Evolutionary conservation across 2,113 vertebrate genomes (phyloP).

Genomic region (Falco punctatus): DNA sequence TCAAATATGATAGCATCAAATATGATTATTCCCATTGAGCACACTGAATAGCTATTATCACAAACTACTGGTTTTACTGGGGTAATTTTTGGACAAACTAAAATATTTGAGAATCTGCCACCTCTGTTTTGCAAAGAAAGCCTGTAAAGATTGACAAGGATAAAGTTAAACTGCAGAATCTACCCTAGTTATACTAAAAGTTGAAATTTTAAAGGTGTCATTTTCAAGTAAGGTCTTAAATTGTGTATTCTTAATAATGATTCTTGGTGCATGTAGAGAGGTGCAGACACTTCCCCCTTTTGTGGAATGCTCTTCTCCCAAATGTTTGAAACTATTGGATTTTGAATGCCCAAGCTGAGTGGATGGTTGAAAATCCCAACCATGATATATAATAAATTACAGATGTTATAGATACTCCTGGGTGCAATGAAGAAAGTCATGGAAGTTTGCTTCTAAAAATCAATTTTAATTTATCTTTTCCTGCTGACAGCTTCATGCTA

Average conservation of each 20-base stretch:
- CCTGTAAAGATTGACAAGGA: not conserved
- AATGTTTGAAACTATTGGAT: not conserved
- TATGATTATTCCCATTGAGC: not conserved
- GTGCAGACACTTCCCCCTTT: not conserved
- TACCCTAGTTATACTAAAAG: not conserved
- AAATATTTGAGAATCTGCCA: not conserved
- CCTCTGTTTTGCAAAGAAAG: not conserved
- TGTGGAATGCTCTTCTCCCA: not conserved
- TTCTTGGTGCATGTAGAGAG: not conserved
- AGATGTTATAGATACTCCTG: not conserved
- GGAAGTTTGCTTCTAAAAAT: constrained; percentile 39
- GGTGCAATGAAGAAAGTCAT: constrained; percentile 30
- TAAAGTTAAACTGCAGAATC: not conserved
- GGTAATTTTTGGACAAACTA: not conserved
- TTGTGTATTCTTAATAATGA: not conserved
- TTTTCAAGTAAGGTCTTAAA: not conserved
- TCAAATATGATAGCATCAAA: too few species aligned
- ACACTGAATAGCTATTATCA: not conserved
- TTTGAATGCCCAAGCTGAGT: not conserved
- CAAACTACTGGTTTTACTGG: not conserved
- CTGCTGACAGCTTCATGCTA: constrained; percentile 47
- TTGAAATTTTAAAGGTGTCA: not conserved
- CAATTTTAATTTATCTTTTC: constrained; percentile 59
- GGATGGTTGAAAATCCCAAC: not conserved
- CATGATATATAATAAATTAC: not conserved